Evolutionary conservation across 2,888 invertebrate species (phyloP), one percentile per base, ranked within the genome.

Genomic region (Nebria salina): DNA sequence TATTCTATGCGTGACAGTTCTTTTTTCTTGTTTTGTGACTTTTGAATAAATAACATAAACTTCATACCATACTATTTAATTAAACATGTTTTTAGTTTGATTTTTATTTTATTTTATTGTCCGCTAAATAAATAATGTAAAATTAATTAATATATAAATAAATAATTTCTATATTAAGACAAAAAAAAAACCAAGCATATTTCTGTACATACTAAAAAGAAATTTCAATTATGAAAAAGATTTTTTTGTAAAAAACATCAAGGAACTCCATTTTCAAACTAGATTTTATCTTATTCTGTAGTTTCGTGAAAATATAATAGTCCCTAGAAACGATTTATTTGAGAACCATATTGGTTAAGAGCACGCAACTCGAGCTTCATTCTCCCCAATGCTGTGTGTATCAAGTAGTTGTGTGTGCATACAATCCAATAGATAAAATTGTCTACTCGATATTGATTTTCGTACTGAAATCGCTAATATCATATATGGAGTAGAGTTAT

Each of bases 251-350:
- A 1, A 8, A 54, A 8, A 54, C 2, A 54, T 7, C 5, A n/a
- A 26, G 25, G 70, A 70, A 25, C 34, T 70, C 20, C 15, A 11
- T 13, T 26, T 68, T 20, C 20, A 68, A 26, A 68, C 68, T 68
- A 15, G 68, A 9, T 68, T 25, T 5, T 9, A 9, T 68, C 20
- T 68, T 25, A 68, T 68, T 25, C 13, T 26, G 25, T 34, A 70
- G 70, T 70, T 11, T 70, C 70, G 13, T 34, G 66, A 34, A 70
- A 70, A 20, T 70, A 70, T 20, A 70, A 70, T 34, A 70, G 68
- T 9, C 15, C 9, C n/a, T 68, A 6, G 25, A 15, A 68, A 68
- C 68, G 34, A 70, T 25, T 70, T 70, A 70, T 70, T 70, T 70
- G 70, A 34, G 20, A 70, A 70, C 25, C 25, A 26, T 70, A 70